Evolutionary conservation across 2,888 invertebrate genomes (phyloP).

Genomic region (Pollenia angustigena): DNA sequence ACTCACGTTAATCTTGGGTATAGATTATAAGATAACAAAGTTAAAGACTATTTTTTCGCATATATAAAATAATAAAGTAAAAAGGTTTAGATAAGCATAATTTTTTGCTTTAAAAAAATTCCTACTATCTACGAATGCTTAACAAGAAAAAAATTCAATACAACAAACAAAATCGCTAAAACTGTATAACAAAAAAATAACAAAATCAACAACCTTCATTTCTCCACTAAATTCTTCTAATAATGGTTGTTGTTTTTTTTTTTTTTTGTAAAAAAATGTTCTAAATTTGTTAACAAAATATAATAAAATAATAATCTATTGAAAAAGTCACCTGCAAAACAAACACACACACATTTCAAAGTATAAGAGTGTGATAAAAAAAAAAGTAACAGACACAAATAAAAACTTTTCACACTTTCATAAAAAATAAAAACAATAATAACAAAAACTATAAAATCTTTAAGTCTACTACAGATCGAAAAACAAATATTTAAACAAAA

Average conservation of each 20-base stretch:
- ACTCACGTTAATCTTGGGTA: too few species aligned
- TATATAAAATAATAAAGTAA: too few species aligned
- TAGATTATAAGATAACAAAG: too few species aligned
- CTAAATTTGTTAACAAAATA: conserved; percentile 57
- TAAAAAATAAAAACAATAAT: conserved; percentile 51
- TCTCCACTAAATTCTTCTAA: not conserved
- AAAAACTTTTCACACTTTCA: conserved; percentile 70
- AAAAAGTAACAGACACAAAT: conserved; percentile 11
- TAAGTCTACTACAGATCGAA: conserved; percentile 37
- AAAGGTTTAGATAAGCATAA: too few species aligned
- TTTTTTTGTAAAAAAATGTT: conserved; percentile 28
- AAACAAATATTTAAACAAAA: conserved; percentile 45
- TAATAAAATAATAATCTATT: conserved; percentile 25
- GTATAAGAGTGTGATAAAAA: conserved; percentile 26
- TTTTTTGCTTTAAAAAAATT: too few species aligned
- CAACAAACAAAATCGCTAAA: too few species aligned
- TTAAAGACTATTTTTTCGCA: too few species aligned
- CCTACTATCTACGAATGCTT: too few species aligned
- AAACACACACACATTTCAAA: conserved; percentile 5
- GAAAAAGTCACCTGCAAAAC: not conserved
- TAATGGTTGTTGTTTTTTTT: conserved; percentile 19
- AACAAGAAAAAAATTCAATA: too few species aligned
- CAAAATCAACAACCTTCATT: not conserved
- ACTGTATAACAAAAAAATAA: not conserved
- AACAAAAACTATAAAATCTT: conserved; percentile 26